Conservation (phyloP, 2,113 vertebrate genomes). For the Oreochromis spilurus region DNA sequence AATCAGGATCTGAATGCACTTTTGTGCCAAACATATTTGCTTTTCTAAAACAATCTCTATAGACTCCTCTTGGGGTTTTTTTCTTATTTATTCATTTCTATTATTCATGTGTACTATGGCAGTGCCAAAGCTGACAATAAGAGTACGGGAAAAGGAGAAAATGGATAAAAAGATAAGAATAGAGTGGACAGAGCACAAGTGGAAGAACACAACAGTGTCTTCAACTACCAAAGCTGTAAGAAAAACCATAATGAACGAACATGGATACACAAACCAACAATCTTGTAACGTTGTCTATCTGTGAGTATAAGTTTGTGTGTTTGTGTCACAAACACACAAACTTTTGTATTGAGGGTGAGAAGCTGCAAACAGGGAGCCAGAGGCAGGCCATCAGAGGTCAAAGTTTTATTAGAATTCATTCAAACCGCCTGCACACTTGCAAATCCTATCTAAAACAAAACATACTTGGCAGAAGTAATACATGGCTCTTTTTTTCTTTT, state of each 20-base stretch:
- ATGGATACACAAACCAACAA: neutral
- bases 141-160: neutral
- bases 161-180: neutral
- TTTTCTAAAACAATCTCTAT: neutral
- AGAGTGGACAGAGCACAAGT: neutral
- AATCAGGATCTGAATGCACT: neutral
- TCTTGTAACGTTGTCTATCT: neutral
- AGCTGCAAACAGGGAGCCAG: neutral
- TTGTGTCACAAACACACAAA: neutral
- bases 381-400: neutral
- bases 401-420: neutral
- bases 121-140: neutral
- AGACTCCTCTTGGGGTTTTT: neutral
- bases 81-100: too few relatives aligned
- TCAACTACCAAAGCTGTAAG: neutral
- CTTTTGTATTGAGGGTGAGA: neutral
- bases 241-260: neutral
- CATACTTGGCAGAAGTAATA: neutral
- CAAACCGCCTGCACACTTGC: neutral
- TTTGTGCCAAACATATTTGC: neutral
- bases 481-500: neutral
- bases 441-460: neutral
- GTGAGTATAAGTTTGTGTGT: neutral
- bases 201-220: neutral
- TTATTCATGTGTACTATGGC: neutral